These are phyloP conservation scores for Sterrhoptilus dennistouni DNA, from an alignment of 2,113 vertebrate genomes.

Conservation along the genomic window DNA sequence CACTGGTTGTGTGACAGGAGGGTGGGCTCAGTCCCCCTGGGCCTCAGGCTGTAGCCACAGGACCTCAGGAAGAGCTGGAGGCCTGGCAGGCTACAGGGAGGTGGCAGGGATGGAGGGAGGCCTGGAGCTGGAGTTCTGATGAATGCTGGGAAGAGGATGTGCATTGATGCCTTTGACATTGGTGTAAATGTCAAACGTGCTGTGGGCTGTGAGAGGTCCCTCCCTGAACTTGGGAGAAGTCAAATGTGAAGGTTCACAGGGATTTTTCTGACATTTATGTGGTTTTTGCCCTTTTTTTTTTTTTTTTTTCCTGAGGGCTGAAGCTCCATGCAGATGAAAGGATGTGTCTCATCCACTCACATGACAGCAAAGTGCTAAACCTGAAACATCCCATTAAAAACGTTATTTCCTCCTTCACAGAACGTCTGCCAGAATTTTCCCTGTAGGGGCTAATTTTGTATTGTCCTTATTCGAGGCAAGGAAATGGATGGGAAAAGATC, in stretches of 20 bases:
- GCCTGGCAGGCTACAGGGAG: background rate
- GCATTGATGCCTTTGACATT: accelerated
- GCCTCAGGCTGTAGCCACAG: background rate
- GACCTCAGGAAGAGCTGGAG: background rate
- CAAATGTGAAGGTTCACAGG: background rate
- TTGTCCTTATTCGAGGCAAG: background rate
- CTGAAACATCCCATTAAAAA: background rate
- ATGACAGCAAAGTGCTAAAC: background rate
- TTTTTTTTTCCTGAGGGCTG: background rate
- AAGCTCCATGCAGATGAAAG: background rate
- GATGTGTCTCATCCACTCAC: background rate
- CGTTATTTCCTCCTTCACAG: background rate
- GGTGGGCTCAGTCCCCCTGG: background rate
- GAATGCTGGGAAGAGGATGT: background rate
- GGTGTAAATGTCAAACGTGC: background rate
- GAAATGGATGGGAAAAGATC: background rate
- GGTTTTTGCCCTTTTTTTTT: background rate
- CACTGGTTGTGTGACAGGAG: background rate
- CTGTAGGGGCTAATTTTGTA: background rate
- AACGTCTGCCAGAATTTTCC: background rate
- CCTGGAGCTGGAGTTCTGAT: background rate
- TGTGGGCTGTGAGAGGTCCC: background rate
- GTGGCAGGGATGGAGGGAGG: background rate
- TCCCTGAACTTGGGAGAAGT: background rate
- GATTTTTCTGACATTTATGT: background rate